These are phyloP conservation scores for Uropetala carovei DNA, from an alignment of 2,888 invertebrate species.

Conservation along the genomic window DNA sequence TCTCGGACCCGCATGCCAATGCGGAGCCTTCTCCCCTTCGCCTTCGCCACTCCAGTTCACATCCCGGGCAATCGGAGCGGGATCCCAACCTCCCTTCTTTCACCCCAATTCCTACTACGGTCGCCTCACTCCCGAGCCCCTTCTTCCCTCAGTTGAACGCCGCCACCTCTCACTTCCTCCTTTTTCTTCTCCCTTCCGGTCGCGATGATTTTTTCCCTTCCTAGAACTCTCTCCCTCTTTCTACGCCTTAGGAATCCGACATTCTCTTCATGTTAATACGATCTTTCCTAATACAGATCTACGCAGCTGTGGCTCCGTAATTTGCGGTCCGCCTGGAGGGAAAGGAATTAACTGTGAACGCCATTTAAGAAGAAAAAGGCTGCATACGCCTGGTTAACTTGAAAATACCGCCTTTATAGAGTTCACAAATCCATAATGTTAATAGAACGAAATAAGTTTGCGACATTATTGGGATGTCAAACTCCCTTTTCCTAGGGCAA, in stretches of 20 bases:
- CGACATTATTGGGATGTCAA: too few species aligned
- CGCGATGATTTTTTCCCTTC: neutral
- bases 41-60: slow-evolving; percentile 39
- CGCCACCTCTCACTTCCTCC: neutral
- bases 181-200: neutral
- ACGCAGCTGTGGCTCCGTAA: neutral
- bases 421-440: too few species aligned
- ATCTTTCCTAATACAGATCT: neutral
- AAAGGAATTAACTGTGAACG: neutral
- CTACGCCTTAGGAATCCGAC: neutral
- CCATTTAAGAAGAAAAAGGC: too few species aligned
- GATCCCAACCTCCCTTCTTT: neutral
- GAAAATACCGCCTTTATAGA: too few species aligned
- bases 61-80: slow-evolving; percentile 29
- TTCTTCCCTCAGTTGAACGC: too few species aligned
- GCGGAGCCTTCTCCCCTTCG: neutral
- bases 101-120: slow-evolving; percentile 22
- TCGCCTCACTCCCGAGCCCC: neutral
- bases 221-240: neutral
- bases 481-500: too few species aligned
- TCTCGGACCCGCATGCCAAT: neutral
- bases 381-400: too few species aligned
- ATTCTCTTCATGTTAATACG: neutral
- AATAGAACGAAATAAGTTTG: too few species aligned
- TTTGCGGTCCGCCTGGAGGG: neutral